These are phyloP conservation scores for Phocides pigmalion DNA, from an alignment of 1,140 invertebrate species.

Conservation along the genomic window DNA sequence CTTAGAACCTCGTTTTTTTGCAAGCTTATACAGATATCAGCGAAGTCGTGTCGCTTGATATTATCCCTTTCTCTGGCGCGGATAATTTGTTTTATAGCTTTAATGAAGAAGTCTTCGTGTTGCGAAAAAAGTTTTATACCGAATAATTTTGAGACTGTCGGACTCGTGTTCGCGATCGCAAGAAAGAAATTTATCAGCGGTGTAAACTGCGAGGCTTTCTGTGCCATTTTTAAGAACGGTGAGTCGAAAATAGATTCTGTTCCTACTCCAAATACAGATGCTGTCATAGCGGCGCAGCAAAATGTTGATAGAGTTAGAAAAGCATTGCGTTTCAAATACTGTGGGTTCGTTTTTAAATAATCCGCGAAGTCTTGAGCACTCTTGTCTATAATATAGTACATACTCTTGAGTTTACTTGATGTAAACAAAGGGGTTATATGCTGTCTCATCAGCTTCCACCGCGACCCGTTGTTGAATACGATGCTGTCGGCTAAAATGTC, in stretches of 20 bases:
- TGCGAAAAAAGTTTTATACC: conserved; percentile 48
- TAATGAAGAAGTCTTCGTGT: conserved; percentile 51
- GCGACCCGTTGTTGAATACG: conserved; percentile 70
- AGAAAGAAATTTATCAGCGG: conserved; percentile 42
- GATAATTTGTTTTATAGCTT: conserved; percentile 51
- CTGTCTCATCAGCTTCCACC: conserved; percentile 75
- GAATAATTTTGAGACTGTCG: background rate
- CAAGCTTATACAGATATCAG: conserved; percentile 49
- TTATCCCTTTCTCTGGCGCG: conserved; percentile 40
- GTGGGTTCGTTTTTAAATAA: no score
- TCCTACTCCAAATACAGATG: conserved; percentile 49
- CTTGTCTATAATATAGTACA: conserved; percentile 70
- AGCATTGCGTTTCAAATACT: background rate
- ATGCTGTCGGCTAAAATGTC: conserved; percentile 84
- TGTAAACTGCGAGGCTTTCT: conserved; percentile 32
- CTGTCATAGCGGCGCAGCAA: conserved; percentile 47
- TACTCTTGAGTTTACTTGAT: conserved; percentile 72
- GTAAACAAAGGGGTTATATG: conserved; percentile 78
- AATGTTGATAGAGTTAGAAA: conserved; percentile 43
- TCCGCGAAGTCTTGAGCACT: conserved; percentile 53
- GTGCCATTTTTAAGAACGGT: conserved; percentile 44
- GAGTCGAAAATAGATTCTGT: no score
- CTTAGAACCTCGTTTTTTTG: conserved; percentile 45
- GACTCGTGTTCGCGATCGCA: background rate
- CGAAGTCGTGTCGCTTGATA: conserved; percentile 52